Conservation (phyloP, 2,888 invertebrate species). For the Sphinx pinastri region DNA sequence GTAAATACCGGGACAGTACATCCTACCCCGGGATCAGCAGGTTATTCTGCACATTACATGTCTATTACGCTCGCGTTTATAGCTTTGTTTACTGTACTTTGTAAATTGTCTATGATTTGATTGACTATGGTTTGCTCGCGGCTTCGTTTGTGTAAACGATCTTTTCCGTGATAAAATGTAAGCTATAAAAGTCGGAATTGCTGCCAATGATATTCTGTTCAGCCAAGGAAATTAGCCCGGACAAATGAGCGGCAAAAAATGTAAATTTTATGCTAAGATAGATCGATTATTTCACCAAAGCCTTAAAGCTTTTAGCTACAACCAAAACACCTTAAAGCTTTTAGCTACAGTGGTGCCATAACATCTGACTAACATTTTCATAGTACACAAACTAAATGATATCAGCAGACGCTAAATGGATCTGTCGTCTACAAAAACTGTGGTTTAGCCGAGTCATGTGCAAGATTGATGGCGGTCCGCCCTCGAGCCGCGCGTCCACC, state of each 20-base stretch:
- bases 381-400: neutral
- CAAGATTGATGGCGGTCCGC: slow-evolving; percentile 9
- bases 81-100: neutral
- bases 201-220: too few relatives aligned
- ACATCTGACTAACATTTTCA: neutral
- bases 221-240: too few relatives aligned
- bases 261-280: too few relatives aligned
- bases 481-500: neutral
- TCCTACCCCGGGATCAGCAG: neutral
- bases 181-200: too few relatives aligned
- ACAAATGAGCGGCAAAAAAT: too few relatives aligned
- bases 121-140: neutral
- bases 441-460: neutral
- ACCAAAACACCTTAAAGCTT: too few relatives aligned
- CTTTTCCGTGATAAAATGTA: too few relatives aligned
- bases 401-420: slow-evolving; percentile 2
- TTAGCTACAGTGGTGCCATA: too few relatives aligned
- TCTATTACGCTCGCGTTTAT: neutral
- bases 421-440: slow-evolving; percentile 1
- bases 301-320: too few relatives aligned
- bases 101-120: neutral
- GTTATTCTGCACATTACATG: neutral
- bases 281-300: too few relatives aligned
- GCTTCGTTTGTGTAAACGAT: neutral
- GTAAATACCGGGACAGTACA: neutral